Percentiles rank a stretch among this genome's conserved stretches.
These are phyloP conservation scores for Bufotes viridis DNA, from an alignment of 2,797 vertebrate genomes.

Conservation along the genomic window DNA sequence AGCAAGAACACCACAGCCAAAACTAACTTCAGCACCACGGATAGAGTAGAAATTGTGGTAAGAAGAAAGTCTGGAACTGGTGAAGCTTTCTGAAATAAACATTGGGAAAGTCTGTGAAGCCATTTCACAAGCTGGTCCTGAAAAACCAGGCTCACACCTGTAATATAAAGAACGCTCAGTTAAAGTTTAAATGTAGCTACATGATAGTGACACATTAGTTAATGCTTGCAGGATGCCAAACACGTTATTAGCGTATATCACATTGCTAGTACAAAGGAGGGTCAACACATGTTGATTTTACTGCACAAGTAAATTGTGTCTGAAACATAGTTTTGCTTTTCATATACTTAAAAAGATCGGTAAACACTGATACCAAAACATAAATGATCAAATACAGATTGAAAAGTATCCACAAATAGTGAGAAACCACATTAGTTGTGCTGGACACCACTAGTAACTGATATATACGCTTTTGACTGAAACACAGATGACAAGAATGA, in stretches of 20 bases:
- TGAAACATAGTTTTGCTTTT: background rate
- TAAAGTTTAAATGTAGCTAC: background rate
- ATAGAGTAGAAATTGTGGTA: slow-evolving; percentile 98
- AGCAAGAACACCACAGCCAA: slow-evolving; percentile 94
- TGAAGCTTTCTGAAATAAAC: slow-evolving; percentile 95
- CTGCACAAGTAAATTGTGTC: background rate
- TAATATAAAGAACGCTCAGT: background rate
- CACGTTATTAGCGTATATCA: background rate
- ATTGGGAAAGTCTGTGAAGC: slow-evolving; percentile 93
- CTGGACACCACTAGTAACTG: background rate
- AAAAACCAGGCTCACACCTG: slow-evolving; percentile 96
- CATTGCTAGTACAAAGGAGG: background rate
- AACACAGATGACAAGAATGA: slow-evolving; percentile 26
- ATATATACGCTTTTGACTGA: background rate
- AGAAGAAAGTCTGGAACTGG: slow-evolving; percentile 90
- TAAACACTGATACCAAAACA: background rate
- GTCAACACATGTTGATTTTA: background rate
- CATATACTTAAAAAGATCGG: background rate
- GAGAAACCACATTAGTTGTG: background rate
- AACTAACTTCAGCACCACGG: slow-evolving; percentile 95
- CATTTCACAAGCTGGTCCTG: slow-evolving; percentile 92
- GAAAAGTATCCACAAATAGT: background rate
- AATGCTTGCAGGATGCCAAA: background rate
- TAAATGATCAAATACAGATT: background rate
- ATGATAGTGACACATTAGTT: background rate